Evolutionary conservation across 2,113 vertebrate species (phyloP), one percentile per base, ranked within the genome.

Genomic region (Oceanites oceanicus): DNA sequence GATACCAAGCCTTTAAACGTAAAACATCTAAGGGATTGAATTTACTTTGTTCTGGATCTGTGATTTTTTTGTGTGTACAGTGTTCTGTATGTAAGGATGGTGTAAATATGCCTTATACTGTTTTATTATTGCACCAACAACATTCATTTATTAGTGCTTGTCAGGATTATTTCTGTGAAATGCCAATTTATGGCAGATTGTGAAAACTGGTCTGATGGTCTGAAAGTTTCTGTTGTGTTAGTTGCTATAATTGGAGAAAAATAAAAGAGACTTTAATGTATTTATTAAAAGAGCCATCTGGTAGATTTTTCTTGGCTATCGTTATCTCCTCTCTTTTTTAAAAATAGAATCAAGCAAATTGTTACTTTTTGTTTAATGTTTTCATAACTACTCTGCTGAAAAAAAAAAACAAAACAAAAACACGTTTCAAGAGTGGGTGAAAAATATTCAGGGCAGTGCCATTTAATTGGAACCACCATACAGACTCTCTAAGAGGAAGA

Each of bases 21-120:
- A 94, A 98, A 70, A 66, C 32, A 68, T 97, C 94, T 97, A 96
- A 92, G 78, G 97, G 88, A 90, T 7, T 98, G 96, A 96, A 89
- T 95, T 90, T 97, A 83, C 71, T 97, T 97, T 97, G 93, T 97
- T 98, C 96, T 78, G 71, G 95, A 97, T 91, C 89, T 98, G 97
- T 98, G 97, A 94, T 94, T 96, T 97, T 95, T 98, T 94, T 98
- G 97, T 98, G 91, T 98, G 96, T 98, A 96, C 93, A 96, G 93
- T 98, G 97, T 98, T 97, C 94, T 97, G 90, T 98, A 94, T 96
- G 97, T 98, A 96, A 97, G 59, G 95, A 98, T 96, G 98, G 96
- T 98, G 97, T 98, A 98, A 98, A 98, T 98, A 98, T 96, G 96
- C 97, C 97, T 98, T 98, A 97, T 97, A 94, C 55, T 97, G 79